Base-by-base conservation (phyloP, 2,888 invertebrate species). In the Xanthorhoe spadicearia region DNA sequence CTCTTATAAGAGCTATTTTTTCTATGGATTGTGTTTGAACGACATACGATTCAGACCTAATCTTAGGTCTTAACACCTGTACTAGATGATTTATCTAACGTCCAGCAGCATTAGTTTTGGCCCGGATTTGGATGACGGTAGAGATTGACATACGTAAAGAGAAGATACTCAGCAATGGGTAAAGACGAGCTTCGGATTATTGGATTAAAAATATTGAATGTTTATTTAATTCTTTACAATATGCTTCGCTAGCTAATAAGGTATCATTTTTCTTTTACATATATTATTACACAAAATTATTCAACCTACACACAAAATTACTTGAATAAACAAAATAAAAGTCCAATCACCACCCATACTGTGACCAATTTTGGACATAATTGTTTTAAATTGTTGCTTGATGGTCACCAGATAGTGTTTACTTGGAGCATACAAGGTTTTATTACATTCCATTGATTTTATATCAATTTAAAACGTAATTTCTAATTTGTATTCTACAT, bases 321-420 rank as follows among this genome's bases (percentile, higher is more conserved):
- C 50, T 28, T 51, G n/a, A 59, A 56, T 65, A 60, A 60, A 57
- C 17, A 60, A 60, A 57, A 53, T 54, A 71, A 74, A 66, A 54
- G 51, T 58, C 56, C 70, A 66, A 74, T 75, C 72, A 74, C 74
- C 74, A 71, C 72, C 73, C 73, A 72, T 68, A 74, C 75, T 69
- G 73, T 74, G 71, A 71, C 74, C 70, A 75, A 74, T 73, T 74
- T 66, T 68, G 62, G 68, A 51, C 59, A 71, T 75, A 74, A 77
- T 74, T 71, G 72, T 70, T 68, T 59, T 53, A 64, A 73, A 73
- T 73, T 74, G 71, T 72, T 71, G 61, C 64, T 69, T 66, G 69
- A 72, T 64, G 50, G 61, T 68, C 68, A 56, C 68, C 66, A 69
- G 65, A 69, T 55, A 69, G 66, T 66, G 64, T 71, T 52, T 52